phyloP scores from a whole-genome alignment of 2,797 vertebrate genomes.

The Hippocampus kuda region DNA sequence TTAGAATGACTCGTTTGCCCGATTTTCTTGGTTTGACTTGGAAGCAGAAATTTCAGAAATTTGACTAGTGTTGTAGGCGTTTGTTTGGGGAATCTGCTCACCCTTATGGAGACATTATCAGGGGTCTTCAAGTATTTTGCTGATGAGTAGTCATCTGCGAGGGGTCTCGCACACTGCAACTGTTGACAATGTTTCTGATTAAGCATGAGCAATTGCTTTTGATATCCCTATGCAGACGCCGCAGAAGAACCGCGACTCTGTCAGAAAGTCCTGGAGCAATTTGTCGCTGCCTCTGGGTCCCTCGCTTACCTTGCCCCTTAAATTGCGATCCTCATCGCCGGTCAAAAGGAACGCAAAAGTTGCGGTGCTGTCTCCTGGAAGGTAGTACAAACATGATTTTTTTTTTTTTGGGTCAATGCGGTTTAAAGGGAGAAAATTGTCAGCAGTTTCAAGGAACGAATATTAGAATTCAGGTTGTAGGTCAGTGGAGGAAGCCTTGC shows the following conservation, averaged over 20 bases:
- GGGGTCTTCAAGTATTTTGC: too few species aligned
- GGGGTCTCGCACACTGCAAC: too few species aligned
- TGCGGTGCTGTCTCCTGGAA: conserved; percentile 71
- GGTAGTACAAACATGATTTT: conserved; percentile 61
- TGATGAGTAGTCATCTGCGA: too few species aligned
- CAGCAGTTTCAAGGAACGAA: neutral
- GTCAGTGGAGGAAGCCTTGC: neutral
- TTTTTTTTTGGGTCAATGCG: neutral
- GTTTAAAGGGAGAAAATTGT: neutral
- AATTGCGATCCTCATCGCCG: conserved; percentile 69
- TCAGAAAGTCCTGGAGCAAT: conserved; percentile 75
- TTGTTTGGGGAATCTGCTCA: too few species aligned
- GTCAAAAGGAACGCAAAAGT: conserved; percentile 69
- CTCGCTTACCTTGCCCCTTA: conserved; percentile 44
- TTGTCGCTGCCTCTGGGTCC: conserved; percentile 63
- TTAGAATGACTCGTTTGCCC: too few species aligned
- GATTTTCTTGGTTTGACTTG: too few species aligned
- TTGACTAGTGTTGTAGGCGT: too few species aligned
- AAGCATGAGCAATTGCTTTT: too few species aligned
- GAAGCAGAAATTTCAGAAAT: too few species aligned
- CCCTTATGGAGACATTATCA: too few species aligned
- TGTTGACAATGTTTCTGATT: too few species aligned
- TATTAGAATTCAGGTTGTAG: neutral
- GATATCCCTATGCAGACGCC: conserved; percentile 15
- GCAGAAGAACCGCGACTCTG: conserved; percentile 66